Percentiles rank a stretch among this genome's conserved stretches.
These are phyloP conservation scores for Nematostella vectensis DNA, from an alignment of 92 coral and sea anemone genomes.

Conservation along the genomic window DNA sequence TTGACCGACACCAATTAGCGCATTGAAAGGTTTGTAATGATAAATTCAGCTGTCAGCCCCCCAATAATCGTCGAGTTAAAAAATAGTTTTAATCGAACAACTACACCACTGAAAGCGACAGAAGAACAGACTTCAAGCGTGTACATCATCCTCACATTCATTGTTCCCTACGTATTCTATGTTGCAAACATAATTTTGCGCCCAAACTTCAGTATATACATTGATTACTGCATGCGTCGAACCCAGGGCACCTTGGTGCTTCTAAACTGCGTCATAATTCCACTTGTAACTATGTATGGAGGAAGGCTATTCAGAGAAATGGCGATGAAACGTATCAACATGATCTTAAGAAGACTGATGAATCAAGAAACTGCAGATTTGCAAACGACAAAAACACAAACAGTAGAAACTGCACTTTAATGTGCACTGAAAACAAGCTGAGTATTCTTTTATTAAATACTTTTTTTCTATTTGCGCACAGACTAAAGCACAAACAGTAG, in stretches of 20 bases:
- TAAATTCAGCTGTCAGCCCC: no score
- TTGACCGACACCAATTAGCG: no score
- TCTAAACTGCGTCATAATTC: neutral
- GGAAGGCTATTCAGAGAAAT: neutral
- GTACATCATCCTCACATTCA: neutral
- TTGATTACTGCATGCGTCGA: neutral
- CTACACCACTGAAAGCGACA: neutral
- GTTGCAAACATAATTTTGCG: neutral
- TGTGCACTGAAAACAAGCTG: no score
- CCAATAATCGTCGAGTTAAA: neutral
- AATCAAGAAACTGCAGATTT: no score
- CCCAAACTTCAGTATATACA: neutral
- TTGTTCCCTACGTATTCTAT: constrained; percentile 1
- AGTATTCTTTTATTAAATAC: no score
- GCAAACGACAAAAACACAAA: no score
- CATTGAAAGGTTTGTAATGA: no score
- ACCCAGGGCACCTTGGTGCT: neutral
- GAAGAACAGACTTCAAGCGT: neutral
- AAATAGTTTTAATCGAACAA: neutral
- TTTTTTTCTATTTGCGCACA: no score
- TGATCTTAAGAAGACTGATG: no score
- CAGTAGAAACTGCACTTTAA: no score
- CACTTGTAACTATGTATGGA: neutral
- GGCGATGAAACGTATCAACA: no score
- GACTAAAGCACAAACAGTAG: no score